These are phyloP conservation scores for Anoplius nigerrimus DNA, from an alignment of 2,888 invertebrate species.

Conservation along the genomic window DNA sequence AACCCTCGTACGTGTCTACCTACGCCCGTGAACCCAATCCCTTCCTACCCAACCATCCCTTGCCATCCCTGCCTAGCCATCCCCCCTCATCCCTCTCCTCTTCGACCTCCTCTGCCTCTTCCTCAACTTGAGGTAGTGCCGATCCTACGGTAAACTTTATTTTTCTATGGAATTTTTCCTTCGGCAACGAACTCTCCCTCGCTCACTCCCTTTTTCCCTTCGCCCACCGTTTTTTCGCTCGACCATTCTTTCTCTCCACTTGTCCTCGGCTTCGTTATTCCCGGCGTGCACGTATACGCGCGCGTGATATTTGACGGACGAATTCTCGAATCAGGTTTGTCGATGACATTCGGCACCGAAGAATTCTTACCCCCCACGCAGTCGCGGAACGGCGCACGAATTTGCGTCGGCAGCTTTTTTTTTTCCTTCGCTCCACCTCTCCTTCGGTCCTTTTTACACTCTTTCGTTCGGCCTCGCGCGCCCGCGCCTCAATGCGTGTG, in stretches of 20 bases:
- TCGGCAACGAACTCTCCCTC: slow-evolving; percentile 1
- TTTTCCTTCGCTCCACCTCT: not conserved
- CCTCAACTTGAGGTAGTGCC: slow-evolving; percentile 34
- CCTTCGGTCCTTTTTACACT: too few species aligned
- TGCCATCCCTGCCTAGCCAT: slow-evolving; percentile 42
- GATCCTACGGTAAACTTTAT: slow-evolving; percentile 55
- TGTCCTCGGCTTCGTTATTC: not conserved
- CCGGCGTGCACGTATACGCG: not conserved
- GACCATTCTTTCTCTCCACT: not conserved
- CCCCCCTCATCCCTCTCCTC: slow-evolving; percentile 29
- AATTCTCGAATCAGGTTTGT: not conserved
- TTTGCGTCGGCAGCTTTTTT: not conserved
- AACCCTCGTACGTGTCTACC: slow-evolving; percentile 46
- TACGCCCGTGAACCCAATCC: slow-evolving; percentile 41
- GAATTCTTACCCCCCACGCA: not conserved
- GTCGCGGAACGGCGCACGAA: not conserved
- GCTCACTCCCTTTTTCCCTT: not conserved
- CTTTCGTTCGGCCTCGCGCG: too few species aligned
- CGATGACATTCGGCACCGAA: not conserved
- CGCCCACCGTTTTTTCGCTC: not conserved
- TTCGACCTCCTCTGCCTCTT: slow-evolving; percentile 1
- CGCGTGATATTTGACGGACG: too few species aligned
- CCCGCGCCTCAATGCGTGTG: too few species aligned
- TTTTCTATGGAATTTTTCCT: slow-evolving; percentile 42
- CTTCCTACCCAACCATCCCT: slow-evolving; percentile 29